Evolutionary conservation across 2,797 vertebrate genomes (phyloP), one percentile per base, ranked within the genome.

Genomic region (Pipistrellus nathusii): DNA sequence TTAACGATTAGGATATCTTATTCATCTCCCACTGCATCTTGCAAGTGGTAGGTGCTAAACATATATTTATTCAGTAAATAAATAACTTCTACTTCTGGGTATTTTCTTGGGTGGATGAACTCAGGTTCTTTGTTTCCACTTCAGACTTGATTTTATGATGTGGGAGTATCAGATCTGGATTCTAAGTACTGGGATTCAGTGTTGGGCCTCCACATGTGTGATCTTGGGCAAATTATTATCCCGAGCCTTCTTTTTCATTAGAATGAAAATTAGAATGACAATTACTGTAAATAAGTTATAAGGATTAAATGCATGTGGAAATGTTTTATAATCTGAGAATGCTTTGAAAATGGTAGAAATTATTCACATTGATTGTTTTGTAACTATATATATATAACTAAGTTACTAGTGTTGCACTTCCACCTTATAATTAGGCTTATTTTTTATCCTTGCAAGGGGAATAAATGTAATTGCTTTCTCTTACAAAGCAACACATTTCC

Each of bases 191-290:
- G 64, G 8, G 10, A 35, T 84, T 55, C 85, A 69, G 44, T 82
- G 38, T 64, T 71, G 11, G 32, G 30, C 15, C 17, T 81, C 55
- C 77, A 13, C 8, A 9, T 82, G 17, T 62, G 32, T 83, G 21
- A 48, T 73, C 20, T 84, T 66, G 48, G 55, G 13, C 55, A 55
- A 38, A 27, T 91, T 75, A 14, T 48, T 38, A 68, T 92, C 38
- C 46, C 57, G 27, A 91, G 7, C 3, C 38, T 66, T 7, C 25
- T 66, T 95, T 90, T 84, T 27, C 7, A 41, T 41, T 41, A 41
- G 38, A 41, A 41, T 96, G 7, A 84, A 84, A 85, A 77, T 77
- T 94, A 81, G 17, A 94, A 83, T 80, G 30, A 15, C 5, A 80
- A 2, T 76, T 95, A 72, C 27, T 88, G 3, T 66, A 64, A 88